These are phyloP conservation scores for Allophyes oxyacanthae DNA, from an alignment of 2,888 invertebrate genomes.

Conservation along the genomic window DNA sequence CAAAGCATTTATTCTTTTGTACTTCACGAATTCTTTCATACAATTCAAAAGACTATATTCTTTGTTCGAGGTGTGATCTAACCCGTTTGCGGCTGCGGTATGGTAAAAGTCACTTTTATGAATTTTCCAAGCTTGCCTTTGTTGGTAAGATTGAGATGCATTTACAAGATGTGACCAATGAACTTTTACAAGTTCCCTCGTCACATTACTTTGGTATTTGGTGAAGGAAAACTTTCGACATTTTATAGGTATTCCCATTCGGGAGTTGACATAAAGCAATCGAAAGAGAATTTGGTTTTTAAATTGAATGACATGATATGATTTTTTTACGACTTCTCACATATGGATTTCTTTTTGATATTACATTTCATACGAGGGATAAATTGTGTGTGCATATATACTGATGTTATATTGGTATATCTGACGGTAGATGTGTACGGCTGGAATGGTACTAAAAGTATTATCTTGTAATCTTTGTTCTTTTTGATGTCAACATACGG, in stretches of 20 bases:
- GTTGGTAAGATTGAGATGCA: constrained; percentile 41
- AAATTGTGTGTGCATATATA: too few relatives aligned
- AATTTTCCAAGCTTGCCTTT: constrained; percentile 42
- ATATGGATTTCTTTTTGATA: too few relatives aligned
- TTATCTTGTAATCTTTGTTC: too few relatives aligned
- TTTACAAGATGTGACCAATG: constrained; percentile 34
- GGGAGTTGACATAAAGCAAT: constrained; percentile 23
- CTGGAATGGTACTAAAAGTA: too few relatives aligned
- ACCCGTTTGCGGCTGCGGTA: constrained; percentile 17
- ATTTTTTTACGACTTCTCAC: too few relatives aligned
- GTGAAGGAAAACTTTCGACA: constrained; percentile 14
- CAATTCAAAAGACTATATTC: constrained; percentile 25
- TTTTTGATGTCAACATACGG: too few relatives aligned
- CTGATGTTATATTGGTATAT: too few relatives aligned
- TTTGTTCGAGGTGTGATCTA: constrained; percentile 31
- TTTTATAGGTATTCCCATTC: constrained; percentile 22
- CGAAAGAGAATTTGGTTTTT: constrained; percentile 22
- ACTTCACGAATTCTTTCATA: constrained; percentile 20
- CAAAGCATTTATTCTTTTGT: constrained; percentile 36
- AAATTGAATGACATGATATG: constrained; percentile 11
- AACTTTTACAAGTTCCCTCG: constrained; percentile 33
- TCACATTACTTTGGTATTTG: constrained; percentile 22
- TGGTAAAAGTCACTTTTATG: constrained; percentile 36
- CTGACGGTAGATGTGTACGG: too few relatives aligned
- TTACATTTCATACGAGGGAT: too few relatives aligned